Base-by-base conservation (phyloP, 2,113 vertebrate genomes). In the Garra rufa region DNA sequence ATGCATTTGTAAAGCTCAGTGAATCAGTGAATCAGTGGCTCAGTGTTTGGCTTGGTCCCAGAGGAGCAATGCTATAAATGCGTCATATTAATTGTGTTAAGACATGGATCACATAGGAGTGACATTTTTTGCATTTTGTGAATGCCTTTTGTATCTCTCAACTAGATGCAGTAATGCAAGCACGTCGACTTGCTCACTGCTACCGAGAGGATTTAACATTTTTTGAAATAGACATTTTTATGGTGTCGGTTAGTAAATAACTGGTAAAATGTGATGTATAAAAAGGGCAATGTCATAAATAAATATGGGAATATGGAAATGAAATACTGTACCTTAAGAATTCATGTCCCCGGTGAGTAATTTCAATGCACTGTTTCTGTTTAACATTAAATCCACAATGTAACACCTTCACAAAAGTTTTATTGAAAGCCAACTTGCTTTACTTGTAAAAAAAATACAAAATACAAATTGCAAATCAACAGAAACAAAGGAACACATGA, bases 361-460 rank as follows among this genome's bases (percentile, higher is more conserved):
- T 74, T 38, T 50, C 30, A 83, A 65, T 73, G 11, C 65, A 89
- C 83, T 30, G 75, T n/a, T 28, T 70, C 46, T 82, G 73, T 65
- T 65, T 59, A 34, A 57, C 46, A 30, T 82, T 70, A 81, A 46
- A 52, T 59, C 77, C 86, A 90, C 90, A 89, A 94, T 91, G 87
- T 85, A 89, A 94, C 91, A 93, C 74, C 86, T 88, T 82, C 55
- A 89, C 21, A 90, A 88, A 88, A 71, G 88, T 91, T 95, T 95
- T 95, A 95, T 95, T 95, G 90, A 92, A 93, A 91, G 92, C 86
- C 88, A 92, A 87, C 88, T 90, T 86, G 57, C 52, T 90, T 91
- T 80, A 90, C 82, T 89, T 90, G 88, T 90, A 92, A 92, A 94
- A 92, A 94, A 83, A 86, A 83, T 90, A 85, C 84, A 87, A 77